Evolutionary conservation across 2,797 vertebrate species (phyloP).

Genomic region (Rhinophrynus dorsalis): DNA sequence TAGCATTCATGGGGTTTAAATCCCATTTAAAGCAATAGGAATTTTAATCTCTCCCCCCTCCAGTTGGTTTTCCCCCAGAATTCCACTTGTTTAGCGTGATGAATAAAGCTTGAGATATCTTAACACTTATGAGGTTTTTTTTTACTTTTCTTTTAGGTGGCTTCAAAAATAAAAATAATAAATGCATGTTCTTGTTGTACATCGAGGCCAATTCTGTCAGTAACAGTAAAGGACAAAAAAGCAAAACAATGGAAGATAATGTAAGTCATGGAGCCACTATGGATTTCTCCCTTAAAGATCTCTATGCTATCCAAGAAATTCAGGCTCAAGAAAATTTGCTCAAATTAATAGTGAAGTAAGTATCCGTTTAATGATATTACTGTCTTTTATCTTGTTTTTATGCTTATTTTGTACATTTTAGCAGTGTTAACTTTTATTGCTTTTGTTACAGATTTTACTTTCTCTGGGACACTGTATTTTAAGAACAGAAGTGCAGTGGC

Average conservation of each 20-base stretch:
- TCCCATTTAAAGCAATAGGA: too few relatives aligned
- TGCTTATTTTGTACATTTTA: too few relatives aligned
- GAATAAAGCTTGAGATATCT: too few relatives aligned
- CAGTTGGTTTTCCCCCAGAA: too few relatives aligned
- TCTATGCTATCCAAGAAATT: constrained; percentile 95
- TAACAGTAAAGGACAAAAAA: constrained; percentile 88
- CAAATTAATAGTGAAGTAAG: constrained; percentile 76
- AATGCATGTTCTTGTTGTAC: constrained; percentile 95
- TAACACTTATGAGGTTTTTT: not conserved
- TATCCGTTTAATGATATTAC: constrained; percentile 13
- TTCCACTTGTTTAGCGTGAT: too few relatives aligned
- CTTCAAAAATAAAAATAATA: constrained; percentile 87
- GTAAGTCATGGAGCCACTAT: constrained; percentile 70
- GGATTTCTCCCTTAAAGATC: constrained; percentile 94
- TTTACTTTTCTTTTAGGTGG: constrained; percentile 67
- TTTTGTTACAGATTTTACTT: too few relatives aligned
- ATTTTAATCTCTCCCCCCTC: too few relatives aligned
- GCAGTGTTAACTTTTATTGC: too few relatives aligned
- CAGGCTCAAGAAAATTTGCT: constrained; percentile 85
- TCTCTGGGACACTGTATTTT: too few relatives aligned
- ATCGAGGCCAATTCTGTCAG: constrained; percentile 93
- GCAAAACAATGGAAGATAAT: constrained; percentile 67
- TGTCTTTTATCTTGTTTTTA: not conserved
- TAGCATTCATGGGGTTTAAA: too few relatives aligned
- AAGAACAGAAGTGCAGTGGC: too few relatives aligned